phyloP scores from a whole-genome alignment of 2,888 invertebrate species.

The Plagodis dolabraria region DNA sequence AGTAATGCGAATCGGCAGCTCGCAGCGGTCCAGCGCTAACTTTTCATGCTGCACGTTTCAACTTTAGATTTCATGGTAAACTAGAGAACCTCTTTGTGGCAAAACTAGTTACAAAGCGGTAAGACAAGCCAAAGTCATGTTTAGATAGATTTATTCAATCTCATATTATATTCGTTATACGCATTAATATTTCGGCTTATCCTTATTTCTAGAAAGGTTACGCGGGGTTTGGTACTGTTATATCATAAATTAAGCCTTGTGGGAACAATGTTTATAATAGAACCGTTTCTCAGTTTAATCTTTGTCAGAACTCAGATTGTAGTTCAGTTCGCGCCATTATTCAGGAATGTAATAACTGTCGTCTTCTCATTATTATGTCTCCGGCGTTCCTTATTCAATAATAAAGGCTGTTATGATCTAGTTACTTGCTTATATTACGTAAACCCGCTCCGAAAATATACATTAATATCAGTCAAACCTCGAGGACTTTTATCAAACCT shows the following conservation, averaged over 20 bases:
- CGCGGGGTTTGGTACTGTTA: background rate
- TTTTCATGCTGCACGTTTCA: conserved; percentile 41
- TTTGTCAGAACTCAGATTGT: conserved; percentile 8
- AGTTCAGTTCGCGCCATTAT: conserved; percentile 19
- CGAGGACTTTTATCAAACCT: too few species aligned
- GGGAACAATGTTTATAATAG: conserved; percentile 12
- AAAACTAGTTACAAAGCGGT: conserved; percentile 36
- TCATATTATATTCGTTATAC: background rate
- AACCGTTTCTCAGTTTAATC: conserved; percentile 6
- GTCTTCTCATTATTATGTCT: conserved; percentile 18
- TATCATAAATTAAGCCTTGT: conserved; percentile 8
- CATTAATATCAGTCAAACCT: conserved; percentile 12
- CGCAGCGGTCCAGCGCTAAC: conserved; percentile 45
- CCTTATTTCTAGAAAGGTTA: background rate
- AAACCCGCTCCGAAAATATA: conserved; percentile 18
- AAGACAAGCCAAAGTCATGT: conserved; percentile 33
- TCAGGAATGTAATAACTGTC: conserved; percentile 31
- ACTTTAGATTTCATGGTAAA: conserved; percentile 35
- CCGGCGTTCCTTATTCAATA: conserved; percentile 10
- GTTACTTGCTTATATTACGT: background rate
- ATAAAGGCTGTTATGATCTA: conserved; percentile 5
- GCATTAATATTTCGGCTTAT: background rate
- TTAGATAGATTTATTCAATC: background rate
- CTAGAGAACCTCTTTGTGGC: conserved; percentile 24
- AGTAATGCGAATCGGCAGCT: conserved; percentile 35